These are phyloP conservation scores for Pseudococcus viburni DNA, from an alignment of 2,888 invertebrate genomes.

Conservation along the genomic window DNA sequence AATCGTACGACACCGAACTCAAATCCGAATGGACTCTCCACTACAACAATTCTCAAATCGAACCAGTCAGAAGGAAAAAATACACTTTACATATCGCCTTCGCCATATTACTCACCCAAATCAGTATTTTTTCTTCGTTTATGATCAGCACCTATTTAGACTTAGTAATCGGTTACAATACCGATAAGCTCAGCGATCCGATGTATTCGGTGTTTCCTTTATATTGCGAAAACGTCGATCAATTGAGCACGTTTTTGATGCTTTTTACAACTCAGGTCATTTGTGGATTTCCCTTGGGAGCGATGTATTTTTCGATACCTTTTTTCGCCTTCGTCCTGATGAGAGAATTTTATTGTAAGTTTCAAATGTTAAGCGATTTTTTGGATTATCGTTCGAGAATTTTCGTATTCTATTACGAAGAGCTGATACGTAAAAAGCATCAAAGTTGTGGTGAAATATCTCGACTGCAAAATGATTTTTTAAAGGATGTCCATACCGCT, in stretches of 20 bases:
- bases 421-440: neutral
- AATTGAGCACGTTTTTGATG: neutral
- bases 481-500: neutral
- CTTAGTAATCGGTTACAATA: neutral
- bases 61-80: neutral
- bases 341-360: slow-evolving; percentile 29
- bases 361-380: slow-evolving; percentile 12
- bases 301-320: neutral
- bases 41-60: neutral
- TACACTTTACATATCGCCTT: neutral
- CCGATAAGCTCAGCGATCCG: neutral
- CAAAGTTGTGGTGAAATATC: neutral
- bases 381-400: neutral
- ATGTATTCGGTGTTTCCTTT: neutral
- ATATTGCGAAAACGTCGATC: slow-evolving; percentile 34
- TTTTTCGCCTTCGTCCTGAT: neutral
- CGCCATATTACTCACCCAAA: neutral
- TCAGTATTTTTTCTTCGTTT: neutral
- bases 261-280: neutral
- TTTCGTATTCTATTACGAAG: neutral
- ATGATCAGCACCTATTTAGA: neutral
- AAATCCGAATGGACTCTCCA: neutral
- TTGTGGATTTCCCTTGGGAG: neutral
- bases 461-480: slow-evolving; percentile 2
- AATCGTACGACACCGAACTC: neutral